Percentiles rank a stretch among this genome's conserved stretches.
These are phyloP conservation scores for Sternotherus odoratus DNA, from an alignment of 2,797 vertebrate species.

Conservation along the genomic window DNA sequence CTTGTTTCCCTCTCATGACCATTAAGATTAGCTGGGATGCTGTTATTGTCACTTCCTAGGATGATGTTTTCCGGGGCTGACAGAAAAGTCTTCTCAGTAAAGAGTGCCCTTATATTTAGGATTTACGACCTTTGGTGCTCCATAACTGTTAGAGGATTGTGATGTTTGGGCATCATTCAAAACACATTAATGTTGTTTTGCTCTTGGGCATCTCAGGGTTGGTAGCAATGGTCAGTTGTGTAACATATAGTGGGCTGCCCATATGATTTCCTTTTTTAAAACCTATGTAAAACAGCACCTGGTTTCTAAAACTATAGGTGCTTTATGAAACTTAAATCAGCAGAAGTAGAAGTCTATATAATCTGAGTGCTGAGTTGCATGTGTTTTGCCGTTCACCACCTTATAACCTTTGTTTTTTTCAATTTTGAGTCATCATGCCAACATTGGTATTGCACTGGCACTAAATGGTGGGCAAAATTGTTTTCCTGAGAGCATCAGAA, in stretches of 20 bases:
- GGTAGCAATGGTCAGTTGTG: background rate
- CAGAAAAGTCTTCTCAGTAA: background rate
- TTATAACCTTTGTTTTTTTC: background rate
- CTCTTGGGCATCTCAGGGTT: background rate
- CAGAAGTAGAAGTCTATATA: background rate
- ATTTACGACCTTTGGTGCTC: background rate
- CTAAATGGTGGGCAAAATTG: conserved; percentile 22
- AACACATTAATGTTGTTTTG: background rate
- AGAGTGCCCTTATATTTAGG: background rate
- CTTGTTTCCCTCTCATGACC: background rate
- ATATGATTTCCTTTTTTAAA: background rate
- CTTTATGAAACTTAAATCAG: background rate
- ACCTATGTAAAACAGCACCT: background rate
- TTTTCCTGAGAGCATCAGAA: conserved; percentile 51
- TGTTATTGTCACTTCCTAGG: background rate
- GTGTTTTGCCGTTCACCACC: background rate
- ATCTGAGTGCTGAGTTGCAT: background rate
- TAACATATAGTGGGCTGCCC: background rate
- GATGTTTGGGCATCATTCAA: background rate
- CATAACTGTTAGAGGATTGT: background rate
- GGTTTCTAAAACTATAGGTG: background rate
- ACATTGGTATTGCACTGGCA: conserved; percentile 21
- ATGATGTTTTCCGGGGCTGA: background rate
- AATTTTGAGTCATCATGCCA: conserved; percentile 5
- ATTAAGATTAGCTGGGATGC: background rate